A percentile compares a stretch with the other conserved stretches of the same genome.
These are phyloP conservation scores for Philopedon plagiatum DNA, from an alignment of 2,888 invertebrate species.

Conservation along the genomic window DNA sequence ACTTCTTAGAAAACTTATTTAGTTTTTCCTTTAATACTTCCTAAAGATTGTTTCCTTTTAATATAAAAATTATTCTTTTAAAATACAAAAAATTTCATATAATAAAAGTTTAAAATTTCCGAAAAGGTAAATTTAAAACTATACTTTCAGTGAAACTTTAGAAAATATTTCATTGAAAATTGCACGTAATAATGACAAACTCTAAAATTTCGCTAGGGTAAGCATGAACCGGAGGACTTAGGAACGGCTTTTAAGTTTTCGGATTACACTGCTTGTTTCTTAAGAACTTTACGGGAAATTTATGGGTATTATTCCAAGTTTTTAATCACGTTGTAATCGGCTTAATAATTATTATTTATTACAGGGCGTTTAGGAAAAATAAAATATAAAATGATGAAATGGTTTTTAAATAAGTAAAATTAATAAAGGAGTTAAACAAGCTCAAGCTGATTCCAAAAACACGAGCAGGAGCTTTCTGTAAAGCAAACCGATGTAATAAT, in stretches of 20 bases:
- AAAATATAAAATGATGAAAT: not conserved
- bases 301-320: not conserved
- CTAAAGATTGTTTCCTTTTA: too few relatives aligned
- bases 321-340: not conserved
- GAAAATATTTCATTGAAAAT: not conserved
- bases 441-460: too few relatives aligned
- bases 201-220: constrained; percentile 1
- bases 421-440: too few relatives aligned
- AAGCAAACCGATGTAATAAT: too few relatives aligned
- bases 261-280: not conserved
- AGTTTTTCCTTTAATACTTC: too few relatives aligned
- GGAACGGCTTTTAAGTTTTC: not conserved
- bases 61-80: too few relatives aligned
- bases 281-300: constrained; percentile 4
- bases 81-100: too few relatives aligned
- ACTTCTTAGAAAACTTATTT: too few relatives aligned
- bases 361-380: not conserved
- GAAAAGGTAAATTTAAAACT: too few relatives aligned
- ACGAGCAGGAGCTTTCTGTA: too few relatives aligned
- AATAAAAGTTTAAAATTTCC: too few relatives aligned
- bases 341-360: not conserved
- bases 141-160: not conserved
- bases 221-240: not conserved
- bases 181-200: not conserved
- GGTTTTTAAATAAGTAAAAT: too few relatives aligned